Base-by-base conservation (phyloP, 2,888 invertebrate species). In the Hoplodrina ambigua region DNA sequence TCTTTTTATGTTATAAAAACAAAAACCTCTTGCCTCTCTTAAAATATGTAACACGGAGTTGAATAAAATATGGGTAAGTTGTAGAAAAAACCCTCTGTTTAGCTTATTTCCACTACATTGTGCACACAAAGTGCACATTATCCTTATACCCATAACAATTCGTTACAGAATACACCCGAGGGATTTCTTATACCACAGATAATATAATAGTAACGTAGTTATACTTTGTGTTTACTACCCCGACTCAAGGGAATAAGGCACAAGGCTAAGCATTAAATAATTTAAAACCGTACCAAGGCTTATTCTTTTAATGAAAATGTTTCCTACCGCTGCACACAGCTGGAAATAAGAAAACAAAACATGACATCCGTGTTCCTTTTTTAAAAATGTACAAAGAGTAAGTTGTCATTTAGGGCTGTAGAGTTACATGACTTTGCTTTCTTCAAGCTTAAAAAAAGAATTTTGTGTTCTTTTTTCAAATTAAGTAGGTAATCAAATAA, bases 91-190 rank as follows among this genome's bases (percentile, higher is more conserved):
- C 10, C 37, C 10, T 37, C 17, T 30, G 13, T 59, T 52, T n/a
- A 60, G 20, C 17, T 76, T 80, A 70, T 69, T 80, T 64, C 63
- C 56, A 25, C 59, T 69, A 63, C 56, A 73, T 80, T 73, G 44
- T 44, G 44, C 44, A 15, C 72, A 61, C 73, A 77, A 70, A 69
- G 63, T 64, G 52, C 61, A 77, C 71, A 65, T 69, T 76, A 66
- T 46, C 58, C 53, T 50, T 71, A 69, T 50, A 64, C 46, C 77
- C 66, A 66, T 70, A 76, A 69, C 71, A 81, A 83, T 72, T 72
- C 41, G 59, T 83, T 74, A 74, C 74, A 55, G 37, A 53, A 59
- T 53, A 57, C 33, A 53, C 69, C 71, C 44, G 17, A 6, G 56
- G 74, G 71, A 74, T 69, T 77, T 49, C 74, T 72, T 72, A 72